Evolutionary conservation across 2,888 invertebrate genomes (phyloP).

Genomic region (Drosophila aldrichi): DNA sequence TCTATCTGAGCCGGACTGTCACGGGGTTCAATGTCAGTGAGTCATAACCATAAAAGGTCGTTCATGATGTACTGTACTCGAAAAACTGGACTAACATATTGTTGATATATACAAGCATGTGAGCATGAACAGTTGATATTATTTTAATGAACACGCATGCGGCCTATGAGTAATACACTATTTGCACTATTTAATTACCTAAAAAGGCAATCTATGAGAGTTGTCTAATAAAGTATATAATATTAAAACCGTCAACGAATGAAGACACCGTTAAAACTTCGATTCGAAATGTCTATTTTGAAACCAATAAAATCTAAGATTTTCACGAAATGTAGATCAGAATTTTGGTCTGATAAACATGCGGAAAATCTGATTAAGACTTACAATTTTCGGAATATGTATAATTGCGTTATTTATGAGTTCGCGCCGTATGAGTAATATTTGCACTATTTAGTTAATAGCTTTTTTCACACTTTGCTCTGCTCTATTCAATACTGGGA

Average conservation of each 20-base stretch:
- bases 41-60: conserved; percentile 61
- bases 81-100: neutral
- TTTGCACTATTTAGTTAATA: conserved; percentile 38
- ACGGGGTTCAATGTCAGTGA: conserved; percentile 34
- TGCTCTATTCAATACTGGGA: conserved; percentile 10
- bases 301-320: neutral
- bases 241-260: neutral
- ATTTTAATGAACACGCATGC: no score
- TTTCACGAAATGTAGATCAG: neutral
- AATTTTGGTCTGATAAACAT: neutral
- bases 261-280: neutral
- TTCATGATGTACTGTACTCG: conserved; percentile 2
- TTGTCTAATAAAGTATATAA: neutral
- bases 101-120: neutral
- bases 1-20: conserved; percentile 1
- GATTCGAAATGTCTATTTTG: neutral
- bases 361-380: conserved; percentile 10
- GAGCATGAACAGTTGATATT: neutral
- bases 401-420: conserved; percentile 24
- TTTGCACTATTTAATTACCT: neutral
- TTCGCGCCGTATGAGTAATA: conserved; percentile 53
- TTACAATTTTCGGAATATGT: conserved; percentile 48
- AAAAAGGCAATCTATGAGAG: neutral
- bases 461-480: neutral
- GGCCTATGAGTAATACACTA: neutral